Conservation (phyloP, 2,888 invertebrate species). For the Taphrorychus bicolor region DNA sequence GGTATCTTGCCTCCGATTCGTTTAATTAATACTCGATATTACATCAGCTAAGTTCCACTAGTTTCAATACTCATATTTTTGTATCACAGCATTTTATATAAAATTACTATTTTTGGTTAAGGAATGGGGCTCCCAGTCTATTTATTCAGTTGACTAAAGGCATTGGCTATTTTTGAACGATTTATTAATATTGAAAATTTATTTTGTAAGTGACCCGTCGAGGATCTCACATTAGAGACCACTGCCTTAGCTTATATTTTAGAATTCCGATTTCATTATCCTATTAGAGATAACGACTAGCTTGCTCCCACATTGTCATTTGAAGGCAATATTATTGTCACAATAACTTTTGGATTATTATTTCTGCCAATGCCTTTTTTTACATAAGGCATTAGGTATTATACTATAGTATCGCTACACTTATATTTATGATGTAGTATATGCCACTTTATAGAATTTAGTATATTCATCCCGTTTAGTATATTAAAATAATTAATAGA, state of each 20-base stretch:
- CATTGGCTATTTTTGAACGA: slow-evolving; percentile 8
- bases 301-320: too few species aligned
- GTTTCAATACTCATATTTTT: background rate
- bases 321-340: background rate
- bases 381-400: background rate
- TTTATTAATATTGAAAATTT: background rate
- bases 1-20: slow-evolving; percentile 45
- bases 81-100: background rate
- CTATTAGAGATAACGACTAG: too few species aligned
- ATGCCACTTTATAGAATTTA: too few species aligned
- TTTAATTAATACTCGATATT: slow-evolving; percentile 16
- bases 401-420: background rate
- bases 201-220: too few species aligned
- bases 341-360: background rate
- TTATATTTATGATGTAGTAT: background rate
- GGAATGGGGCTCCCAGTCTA: slow-evolving; percentile 9
- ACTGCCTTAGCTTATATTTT: too few species aligned
- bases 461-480: too few species aligned
- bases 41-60: too few species aligned
- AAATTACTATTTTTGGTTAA: background rate
- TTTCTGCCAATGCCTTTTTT: slow-evolving; percentile 3
- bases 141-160: background rate
- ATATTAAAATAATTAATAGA: too few species aligned
- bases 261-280: too few species aligned
- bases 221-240: too few species aligned